phyloP scores from a whole-genome alignment of 1,140 invertebrate genomes.

The Pseudobourletiella spinata region DNA sequence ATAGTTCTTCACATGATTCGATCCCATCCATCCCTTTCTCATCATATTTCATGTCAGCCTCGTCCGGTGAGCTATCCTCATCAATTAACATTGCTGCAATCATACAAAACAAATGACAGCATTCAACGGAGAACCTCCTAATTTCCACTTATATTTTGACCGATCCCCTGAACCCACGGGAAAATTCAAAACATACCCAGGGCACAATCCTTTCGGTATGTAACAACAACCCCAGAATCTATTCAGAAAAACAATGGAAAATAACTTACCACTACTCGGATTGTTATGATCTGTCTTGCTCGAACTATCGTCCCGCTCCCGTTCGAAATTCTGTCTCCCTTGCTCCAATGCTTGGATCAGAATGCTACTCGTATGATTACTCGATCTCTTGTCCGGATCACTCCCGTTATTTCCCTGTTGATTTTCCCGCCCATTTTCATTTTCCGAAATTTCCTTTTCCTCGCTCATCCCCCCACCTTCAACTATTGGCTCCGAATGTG shows the following conservation, averaged over 20 bases:
- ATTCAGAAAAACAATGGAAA: too few relatives aligned
- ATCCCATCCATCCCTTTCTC: conserved; percentile 19
- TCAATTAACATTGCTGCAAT: conserved; percentile 18
- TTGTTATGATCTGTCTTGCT: conserved; percentile 8
- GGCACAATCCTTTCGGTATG: too few relatives aligned
- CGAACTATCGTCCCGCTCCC: neutral
- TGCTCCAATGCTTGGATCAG: conserved; percentile 22
- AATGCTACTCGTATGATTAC: conserved; percentile 13
- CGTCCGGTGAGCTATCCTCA: conserved; percentile 27
- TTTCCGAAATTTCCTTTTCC: neutral
- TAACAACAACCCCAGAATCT: neutral
- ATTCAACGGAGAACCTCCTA: neutral
- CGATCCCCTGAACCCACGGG: neutral
- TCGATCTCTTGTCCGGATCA: neutral
- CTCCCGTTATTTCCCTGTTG: neutral
- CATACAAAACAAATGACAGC: too few relatives aligned
- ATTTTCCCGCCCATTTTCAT: neutral
- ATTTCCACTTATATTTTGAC: neutral
- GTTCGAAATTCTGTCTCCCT: conserved; percentile 9
- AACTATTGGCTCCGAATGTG: neutral
- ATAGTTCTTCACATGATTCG: conserved; percentile 24
- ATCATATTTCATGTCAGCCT: conserved; percentile 19
- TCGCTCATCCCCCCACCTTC: neutral
- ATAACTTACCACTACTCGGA: too few relatives aligned
- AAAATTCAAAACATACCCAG: too few relatives aligned